Evolutionary conservation across 2,888 invertebrate species (phyloP).

Genomic region (Hylaea fasciaria): DNA sequence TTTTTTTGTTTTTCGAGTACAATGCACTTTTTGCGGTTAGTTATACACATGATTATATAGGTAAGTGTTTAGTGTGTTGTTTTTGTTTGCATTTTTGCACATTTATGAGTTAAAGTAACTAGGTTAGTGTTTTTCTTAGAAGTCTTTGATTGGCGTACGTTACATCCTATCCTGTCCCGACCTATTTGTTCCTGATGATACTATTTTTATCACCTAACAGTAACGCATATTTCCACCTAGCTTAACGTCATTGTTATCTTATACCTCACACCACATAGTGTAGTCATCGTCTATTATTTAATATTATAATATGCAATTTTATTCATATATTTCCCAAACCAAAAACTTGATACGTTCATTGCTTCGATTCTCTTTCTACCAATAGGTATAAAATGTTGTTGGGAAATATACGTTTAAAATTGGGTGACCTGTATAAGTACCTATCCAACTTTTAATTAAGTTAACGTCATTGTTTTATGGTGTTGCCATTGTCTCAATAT

Average conservation of each 20-base stretch:
- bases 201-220: conserved; percentile 54
- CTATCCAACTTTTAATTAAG: conserved; percentile 44
- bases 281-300: conserved; percentile 54
- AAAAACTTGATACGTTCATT: neutral
- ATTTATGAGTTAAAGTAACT: conserved; percentile 33
- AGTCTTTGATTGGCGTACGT: conserved; percentile 38
- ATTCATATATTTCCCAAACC: conserved; percentile 42
- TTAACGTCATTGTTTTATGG: conserved; percentile 74
- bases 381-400: conserved; percentile 13
- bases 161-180: conserved; percentile 32
- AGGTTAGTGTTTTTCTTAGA: conserved; percentile 18
- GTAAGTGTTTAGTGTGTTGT: conserved; percentile 53
- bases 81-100: conserved; percentile 62
- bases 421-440: conserved; percentile 59
- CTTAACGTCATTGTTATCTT: conserved; percentile 63
- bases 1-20: conserved; percentile 60
- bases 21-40: conserved; percentile 71
- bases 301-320: conserved; percentile 49
- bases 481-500: conserved; percentile 76
- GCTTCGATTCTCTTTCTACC: neutral
- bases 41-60: conserved; percentile 55
- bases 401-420: conserved; percentile 49
- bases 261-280: conserved; percentile 76
- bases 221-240: conserved; percentile 59
- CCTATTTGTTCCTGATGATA: conserved; percentile 31